These are phyloP conservation scores for Apis mellifera DNA, from an alignment of 1,140 invertebrate genomes.

Conservation along the genomic window DNA sequence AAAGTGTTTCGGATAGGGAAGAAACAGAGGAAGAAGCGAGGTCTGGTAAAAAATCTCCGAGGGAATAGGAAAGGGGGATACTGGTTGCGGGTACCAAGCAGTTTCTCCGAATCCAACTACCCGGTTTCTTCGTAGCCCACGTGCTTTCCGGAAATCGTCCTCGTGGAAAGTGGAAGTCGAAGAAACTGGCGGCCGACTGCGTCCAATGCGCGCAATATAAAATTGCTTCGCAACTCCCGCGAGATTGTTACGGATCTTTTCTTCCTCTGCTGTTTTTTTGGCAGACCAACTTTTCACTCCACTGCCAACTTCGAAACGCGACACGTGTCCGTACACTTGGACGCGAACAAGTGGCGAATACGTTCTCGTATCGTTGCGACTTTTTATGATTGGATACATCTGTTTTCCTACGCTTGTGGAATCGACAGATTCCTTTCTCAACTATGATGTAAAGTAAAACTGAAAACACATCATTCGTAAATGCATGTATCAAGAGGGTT, in stretches of 20 bases:
- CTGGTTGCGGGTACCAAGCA: constrained; percentile 57
- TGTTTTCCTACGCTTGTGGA: too few species aligned
- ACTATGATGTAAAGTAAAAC: too few species aligned
- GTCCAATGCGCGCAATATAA: constrained; percentile 43
- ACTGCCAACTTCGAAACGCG: too few species aligned
- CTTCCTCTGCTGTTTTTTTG: constrained; percentile 35
- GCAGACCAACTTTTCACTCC: background rate
- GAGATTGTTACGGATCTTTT: background rate
- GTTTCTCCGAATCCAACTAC: constrained; percentile 56
- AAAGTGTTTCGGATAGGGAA: constrained; percentile 65
- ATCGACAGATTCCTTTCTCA: too few species aligned
- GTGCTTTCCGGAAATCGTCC: constrained; percentile 60
- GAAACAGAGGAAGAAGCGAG: constrained; percentile 54
- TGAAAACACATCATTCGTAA: too few species aligned
- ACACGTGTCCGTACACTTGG: too few species aligned
- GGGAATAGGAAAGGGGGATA: constrained; percentile 69
- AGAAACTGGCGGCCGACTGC: constrained; percentile 10
- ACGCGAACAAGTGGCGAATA: too few species aligned
- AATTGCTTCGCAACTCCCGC: constrained; percentile 32
- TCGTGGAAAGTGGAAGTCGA: constrained; percentile 52
- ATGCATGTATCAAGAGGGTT: too few species aligned
- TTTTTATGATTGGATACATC: too few species aligned
- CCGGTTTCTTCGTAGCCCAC: constrained; percentile 52
- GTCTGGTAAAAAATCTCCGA: constrained; percentile 67
- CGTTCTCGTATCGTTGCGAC: too few species aligned